Evolutionary conservation across 1,140 invertebrate species (phyloP), one percentile per base, ranked within the genome.

Genomic region (Monomorium pharaonis): DNA sequence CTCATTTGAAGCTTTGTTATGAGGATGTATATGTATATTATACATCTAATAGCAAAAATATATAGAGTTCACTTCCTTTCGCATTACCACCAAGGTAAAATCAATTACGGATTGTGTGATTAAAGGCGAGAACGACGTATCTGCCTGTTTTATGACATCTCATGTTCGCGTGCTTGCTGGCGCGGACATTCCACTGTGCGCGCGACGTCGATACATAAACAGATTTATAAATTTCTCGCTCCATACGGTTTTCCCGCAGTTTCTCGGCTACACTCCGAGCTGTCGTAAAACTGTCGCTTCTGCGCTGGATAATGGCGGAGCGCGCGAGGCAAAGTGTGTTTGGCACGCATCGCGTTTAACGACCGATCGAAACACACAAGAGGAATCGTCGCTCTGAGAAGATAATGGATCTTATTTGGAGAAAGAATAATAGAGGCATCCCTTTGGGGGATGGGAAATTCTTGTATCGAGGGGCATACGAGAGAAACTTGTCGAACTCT

Each of bases 231-330:
- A 77, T 77, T 78, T 60, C 37, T 76, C 54, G 74, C 33, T 30
- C 49, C 18, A 51, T 10, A 63, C 76, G 44, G 65, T 78, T 78
- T 78, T 65, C 44, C 58, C 24, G 4, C 24, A 33, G 75, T 27
- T 30, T 62, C 75, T 65, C 58, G 60, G 18, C 42, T 42, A 44
- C 60, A 49, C 76, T 65, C 27, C 51, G 60, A 65, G 60, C 76
- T 78, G 42, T 78, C 75, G 75, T 63, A 78, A 78, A 78, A 42
- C 75, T 78, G 76, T 78, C 76, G 76, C 44, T 51, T 65, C 58
- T 30, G 44, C 76, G 30, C 30, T 27, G 27, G 60, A 78, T 78
- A 78, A 78, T 51, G 42, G 76, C 58, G 60, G 44, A 9, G 60
- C 72, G 58, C 44, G 27, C 60, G 58, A 49, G 14, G 58, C 58